Evolutionary conservation across 2,113 vertebrate species (phyloP), one percentile per base, ranked within the genome.

Genomic region (Tapirus terrestris): DNA sequence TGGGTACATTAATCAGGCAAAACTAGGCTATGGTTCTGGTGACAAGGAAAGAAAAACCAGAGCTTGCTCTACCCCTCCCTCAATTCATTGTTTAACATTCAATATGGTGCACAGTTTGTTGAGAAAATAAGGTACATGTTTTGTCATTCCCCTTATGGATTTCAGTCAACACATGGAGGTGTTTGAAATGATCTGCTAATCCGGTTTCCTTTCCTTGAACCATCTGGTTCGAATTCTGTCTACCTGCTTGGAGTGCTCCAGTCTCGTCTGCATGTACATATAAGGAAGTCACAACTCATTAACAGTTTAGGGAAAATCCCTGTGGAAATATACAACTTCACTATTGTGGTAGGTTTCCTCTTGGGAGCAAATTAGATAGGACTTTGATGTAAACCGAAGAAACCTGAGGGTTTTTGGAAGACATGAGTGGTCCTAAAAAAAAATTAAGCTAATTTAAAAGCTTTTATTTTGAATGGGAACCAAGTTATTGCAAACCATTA

Each of bases 281-380:
- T 97, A 94, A 98, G 98, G 98, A 99, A 98, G 96, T 98, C 97
- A 98, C 98, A 98, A 98, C 97, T 98, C 97, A 98, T 98, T 98
- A 99, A 98, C 98, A 98, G 97, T 85, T 99, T 98, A 98, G 92
- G 89, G 97, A 79, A 98, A 98, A 96, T 97, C 94, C 89, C 93
- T 68, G 95, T 98, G 97, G 98, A 98, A 98, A 98, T 98, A 98
- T 2, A 36, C 73, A 92, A 39, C 96, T 79, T 98, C 88, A 83
- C 89, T 98, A 48, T 95, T 96, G 61, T 96, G 58, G 84, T 89
- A 87, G 79, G 67, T 98, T 98, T 98, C 96, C 81, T 89, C 97
- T 97, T 97, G 93, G 96, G 82, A 86, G 85, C 96, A 98, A 97
- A 98, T 98, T 82, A 81, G 91, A 94, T 84, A 4, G 21, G 96